These are phyloP conservation scores for Rhinichthys osculus DNA, from an alignment of 2,797 vertebrate genomes.

Conservation along the genomic window DNA sequence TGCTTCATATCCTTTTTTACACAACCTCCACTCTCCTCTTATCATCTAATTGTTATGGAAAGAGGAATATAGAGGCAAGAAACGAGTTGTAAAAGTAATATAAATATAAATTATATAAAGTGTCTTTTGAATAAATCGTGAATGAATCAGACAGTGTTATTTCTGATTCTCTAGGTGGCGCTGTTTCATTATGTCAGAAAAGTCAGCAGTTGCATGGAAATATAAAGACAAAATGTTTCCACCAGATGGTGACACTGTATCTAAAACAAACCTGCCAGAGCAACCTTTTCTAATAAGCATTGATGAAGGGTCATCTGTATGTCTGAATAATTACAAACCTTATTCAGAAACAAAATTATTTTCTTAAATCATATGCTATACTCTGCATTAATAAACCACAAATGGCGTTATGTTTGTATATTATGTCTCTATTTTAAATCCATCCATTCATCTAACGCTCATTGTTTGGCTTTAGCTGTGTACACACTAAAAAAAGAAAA, in stretches of 20 bases:
- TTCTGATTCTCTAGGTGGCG: conserved; percentile 56
- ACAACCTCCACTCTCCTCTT: not conserved
- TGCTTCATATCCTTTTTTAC: not conserved
- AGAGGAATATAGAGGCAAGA: not conserved
- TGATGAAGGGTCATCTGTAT: not conserved
- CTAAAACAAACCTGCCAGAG: not conserved
- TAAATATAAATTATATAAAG: not conserved
- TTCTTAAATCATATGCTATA: not conserved
- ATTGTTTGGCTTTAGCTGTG: not conserved
- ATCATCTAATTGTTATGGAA: not conserved
- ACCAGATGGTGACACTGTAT: conserved; percentile 20
- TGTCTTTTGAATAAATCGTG: not conserved
- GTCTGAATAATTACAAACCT: not conserved
- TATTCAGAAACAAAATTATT: not conserved
- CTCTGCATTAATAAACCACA: not conserved
- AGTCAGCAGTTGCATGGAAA: not conserved
- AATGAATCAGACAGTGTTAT: not conserved
- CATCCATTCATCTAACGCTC: not conserved
- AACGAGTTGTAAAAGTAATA: not conserved
- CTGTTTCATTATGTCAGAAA: not conserved
- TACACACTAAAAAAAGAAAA: not conserved
- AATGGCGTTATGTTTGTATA: not conserved
- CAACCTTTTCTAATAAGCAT: not conserved
- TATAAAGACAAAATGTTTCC: not conserved
- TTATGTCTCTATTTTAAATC: not conserved